These are phyloP conservation scores for Ophion ventricosus DNA, from an alignment of 2,888 invertebrate genomes.

Conservation along the genomic window DNA sequence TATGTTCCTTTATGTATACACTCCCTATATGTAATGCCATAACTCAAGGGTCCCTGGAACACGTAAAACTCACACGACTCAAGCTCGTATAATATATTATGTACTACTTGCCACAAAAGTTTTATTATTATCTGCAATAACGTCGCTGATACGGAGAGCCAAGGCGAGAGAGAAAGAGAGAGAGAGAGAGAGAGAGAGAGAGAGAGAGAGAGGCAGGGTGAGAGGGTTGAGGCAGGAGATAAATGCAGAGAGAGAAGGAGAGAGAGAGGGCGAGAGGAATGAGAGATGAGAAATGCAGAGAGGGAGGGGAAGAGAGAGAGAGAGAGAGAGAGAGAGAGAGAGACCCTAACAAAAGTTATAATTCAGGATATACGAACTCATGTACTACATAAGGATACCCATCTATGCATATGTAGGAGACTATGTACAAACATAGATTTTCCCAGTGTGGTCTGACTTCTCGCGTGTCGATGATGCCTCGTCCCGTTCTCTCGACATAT, in stretches of 20 bases:
- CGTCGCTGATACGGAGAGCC: slow-evolving; percentile 45
- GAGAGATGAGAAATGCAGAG: background rate
- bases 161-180: background rate
- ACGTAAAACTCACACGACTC: slow-evolving; percentile 25
- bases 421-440: slow-evolving; percentile 35
- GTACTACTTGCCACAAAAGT: slow-evolving; percentile 41
- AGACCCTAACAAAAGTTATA: slow-evolving; percentile 61
- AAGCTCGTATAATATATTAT: slow-evolving; percentile 29
- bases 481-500: slow-evolving; percentile 40
- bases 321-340: background rate
- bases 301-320: background rate
- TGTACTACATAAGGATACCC: slow-evolving; percentile 17
- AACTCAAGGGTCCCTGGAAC: slow-evolving; percentile 28
- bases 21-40: background rate
- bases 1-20: background rate
- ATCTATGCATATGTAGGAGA: slow-evolving; percentile 12
- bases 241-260: too few species aligned
- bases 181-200: background rate
- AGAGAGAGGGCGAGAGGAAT: too few species aligned
- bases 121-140: slow-evolving; percentile 53
- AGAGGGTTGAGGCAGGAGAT: background rate
- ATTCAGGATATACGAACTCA: slow-evolving; percentile 43
- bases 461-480: slow-evolving; percentile 66
- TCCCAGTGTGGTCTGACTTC: slow-evolving; percentile 54
- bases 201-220: too few species aligned